These are phyloP conservation scores for Urocolius indicus DNA, from an alignment of 2,113 vertebrate genomes.

Conservation along the genomic window DNA sequence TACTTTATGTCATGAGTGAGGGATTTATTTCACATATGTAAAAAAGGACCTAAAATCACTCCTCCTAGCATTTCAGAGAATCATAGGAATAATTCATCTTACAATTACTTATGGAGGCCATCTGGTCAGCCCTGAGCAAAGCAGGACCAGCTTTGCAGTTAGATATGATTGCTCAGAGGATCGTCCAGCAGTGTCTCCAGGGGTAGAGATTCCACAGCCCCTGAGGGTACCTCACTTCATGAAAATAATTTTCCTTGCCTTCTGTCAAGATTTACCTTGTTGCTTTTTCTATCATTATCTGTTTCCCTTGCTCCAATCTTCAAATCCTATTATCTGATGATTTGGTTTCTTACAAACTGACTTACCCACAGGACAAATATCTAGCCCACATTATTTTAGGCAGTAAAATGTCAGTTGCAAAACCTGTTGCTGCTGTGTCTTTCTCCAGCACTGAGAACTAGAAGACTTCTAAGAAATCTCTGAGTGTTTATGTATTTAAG, in stretches of 20 bases:
- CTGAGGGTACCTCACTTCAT: not conserved
- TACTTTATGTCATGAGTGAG: not conserved
- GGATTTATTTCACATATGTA: not conserved
- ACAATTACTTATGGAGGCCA: not conserved
- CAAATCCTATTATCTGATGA: not conserved
- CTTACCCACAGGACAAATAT: not conserved
- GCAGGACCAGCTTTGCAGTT: not conserved
- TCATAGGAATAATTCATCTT: not conserved
- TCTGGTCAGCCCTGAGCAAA: not conserved
- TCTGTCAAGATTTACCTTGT: not conserved
- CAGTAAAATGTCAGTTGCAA: not conserved
- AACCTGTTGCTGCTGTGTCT: not conserved
- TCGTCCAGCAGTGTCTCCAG: not conserved
- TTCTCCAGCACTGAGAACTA: not conserved
- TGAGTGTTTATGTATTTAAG: not conserved
- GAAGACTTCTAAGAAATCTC: not conserved
- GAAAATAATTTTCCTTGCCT: not conserved
- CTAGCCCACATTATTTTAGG: not conserved
- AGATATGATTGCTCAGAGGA: not conserved
- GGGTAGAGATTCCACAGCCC: not conserved
- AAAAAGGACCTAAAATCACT: not conserved
- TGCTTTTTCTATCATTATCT: not conserved
- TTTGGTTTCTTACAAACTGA: not conserved
- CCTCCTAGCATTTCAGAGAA: not conserved
- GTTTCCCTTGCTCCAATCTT: not conserved